Evolutionary conservation across 2,888 invertebrate species (phyloP).

Genomic region (Phrixothrix hirtus): DNA sequence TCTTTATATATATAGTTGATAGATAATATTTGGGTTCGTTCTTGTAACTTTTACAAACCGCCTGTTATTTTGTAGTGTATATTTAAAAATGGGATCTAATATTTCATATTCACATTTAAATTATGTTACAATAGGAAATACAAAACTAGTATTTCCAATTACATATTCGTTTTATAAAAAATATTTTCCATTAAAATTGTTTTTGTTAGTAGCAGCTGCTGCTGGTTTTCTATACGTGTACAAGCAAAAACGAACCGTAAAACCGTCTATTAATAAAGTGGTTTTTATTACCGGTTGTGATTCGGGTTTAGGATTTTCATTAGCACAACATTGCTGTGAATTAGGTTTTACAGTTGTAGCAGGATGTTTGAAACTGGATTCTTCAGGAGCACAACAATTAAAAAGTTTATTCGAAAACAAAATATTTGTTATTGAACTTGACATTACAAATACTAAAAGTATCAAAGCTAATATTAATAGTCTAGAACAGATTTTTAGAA

Average conservation of each 20-base stretch:
- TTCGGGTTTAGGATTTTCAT: constrained; percentile 78
- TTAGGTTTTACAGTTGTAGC: constrained; percentile 77
- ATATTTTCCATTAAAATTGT: constrained; percentile 21
- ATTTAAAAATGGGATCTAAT: constrained; percentile 9
- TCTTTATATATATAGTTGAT: too few species aligned
- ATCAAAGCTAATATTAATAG: constrained; percentile 59
- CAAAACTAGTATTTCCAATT: too few species aligned
- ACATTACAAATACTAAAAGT: constrained; percentile 68
- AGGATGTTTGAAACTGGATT: constrained; percentile 66
- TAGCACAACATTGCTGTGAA: constrained; percentile 65
- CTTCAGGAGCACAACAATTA: constrained; percentile 65
- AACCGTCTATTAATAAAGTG: constrained; percentile 51
- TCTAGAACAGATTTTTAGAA: constrained; percentile 56
- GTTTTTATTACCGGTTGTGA: constrained; percentile 84
- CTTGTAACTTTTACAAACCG: too few species aligned
- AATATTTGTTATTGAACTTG: constrained; percentile 62
- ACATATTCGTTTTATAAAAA: too few species aligned
- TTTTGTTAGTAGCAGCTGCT: constrained; percentile 43
- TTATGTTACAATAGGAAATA: too few species aligned
- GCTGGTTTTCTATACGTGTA: constrained; percentile 44
- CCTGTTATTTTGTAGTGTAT: too few species aligned
- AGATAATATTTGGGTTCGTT: too few species aligned
- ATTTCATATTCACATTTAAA: constrained; percentile 14
- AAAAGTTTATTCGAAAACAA: constrained; percentile 47
- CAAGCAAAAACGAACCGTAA: constrained; percentile 33